Percentiles rank a stretch among this genome's conserved stretches.
These are phyloP conservation scores for Leucophenga maculata DNA, from an alignment of 2,888 invertebrate species.

Conservation along the genomic window DNA sequence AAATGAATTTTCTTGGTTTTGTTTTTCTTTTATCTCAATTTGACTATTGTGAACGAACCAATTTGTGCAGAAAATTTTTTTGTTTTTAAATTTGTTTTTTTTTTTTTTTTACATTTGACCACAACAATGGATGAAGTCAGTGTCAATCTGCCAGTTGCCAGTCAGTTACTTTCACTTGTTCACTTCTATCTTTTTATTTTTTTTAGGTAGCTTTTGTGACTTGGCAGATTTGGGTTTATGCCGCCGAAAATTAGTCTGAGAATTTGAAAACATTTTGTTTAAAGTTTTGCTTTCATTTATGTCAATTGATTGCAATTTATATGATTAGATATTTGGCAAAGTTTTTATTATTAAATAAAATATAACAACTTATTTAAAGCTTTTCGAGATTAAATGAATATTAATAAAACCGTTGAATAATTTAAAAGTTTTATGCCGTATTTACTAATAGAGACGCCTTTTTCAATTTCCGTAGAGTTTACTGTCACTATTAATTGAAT, in stretches of 20 bases:
- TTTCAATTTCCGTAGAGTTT: no score
- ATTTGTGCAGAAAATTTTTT: neutral
- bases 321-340: neutral
- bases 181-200: neutral
- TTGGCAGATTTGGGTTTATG: neutral
- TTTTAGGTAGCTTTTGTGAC: neutral
- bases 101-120: conserved; percentile 6
- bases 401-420: no score
- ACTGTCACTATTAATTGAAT: no score
- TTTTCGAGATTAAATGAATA: no score
- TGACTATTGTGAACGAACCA: neutral
- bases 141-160: neutral
- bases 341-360: no score
- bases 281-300: neutral
- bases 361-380: no score
- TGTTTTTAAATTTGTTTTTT: neutral
- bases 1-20: no score
- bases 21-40: neutral
- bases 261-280: neutral
- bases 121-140: neutral
- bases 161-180: conserved; percentile 10
- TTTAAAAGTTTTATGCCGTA: no score
- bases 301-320: neutral
- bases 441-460: no score
- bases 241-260: no score